Percentiles rank a stretch among this genome's conserved stretches.
Evolutionary conservation across 2,888 invertebrate species (phyloP).

Genomic region (Nemotelus nigrinus): DNA sequence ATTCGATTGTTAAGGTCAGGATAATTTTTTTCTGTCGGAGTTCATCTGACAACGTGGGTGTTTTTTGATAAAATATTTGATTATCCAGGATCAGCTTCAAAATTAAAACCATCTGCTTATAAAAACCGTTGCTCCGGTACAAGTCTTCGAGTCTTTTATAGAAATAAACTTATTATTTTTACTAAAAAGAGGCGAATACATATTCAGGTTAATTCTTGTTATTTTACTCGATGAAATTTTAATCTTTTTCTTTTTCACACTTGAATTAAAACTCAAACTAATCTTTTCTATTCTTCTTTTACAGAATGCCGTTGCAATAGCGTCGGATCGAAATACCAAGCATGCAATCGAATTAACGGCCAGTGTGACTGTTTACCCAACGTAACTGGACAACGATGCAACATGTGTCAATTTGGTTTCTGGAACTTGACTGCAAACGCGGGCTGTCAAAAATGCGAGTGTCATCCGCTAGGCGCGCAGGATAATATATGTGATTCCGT

Average conservation of each 20-base stretch:
- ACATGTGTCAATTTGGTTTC: conserved; percentile 79
- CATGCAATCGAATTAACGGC: conserved; percentile 80
- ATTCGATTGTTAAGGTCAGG: no score
- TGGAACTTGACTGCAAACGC: conserved; percentile 78
- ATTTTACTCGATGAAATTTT: not conserved
- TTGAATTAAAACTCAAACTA: not conserved
- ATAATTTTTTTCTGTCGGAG: no score
- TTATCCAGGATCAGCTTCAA: no score
- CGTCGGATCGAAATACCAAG: conserved; percentile 75
- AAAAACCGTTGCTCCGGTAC: no score
- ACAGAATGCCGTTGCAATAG: conserved; percentile 86
- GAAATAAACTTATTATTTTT: no score
- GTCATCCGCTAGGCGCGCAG: conserved; percentile 76
- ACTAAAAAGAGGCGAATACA: not conserved
- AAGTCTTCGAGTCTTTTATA: no score
- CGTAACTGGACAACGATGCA: conserved; percentile 79
- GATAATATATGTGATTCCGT: conserved; percentile 76
- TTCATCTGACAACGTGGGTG: no score
- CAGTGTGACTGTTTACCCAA: conserved; percentile 80
- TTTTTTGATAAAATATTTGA: no score
- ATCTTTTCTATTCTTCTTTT: conserved; percentile 62
- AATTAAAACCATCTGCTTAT: no score
- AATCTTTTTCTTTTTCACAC: not conserved
- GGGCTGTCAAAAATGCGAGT: conserved; percentile 86
- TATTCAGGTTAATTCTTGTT: not conserved